Percentiles rank a stretch among this genome's conserved stretches.
phyloP scores from a whole-genome alignment of 2,113 vertebrate genomes.

The Silurus meridionalis region DNA sequence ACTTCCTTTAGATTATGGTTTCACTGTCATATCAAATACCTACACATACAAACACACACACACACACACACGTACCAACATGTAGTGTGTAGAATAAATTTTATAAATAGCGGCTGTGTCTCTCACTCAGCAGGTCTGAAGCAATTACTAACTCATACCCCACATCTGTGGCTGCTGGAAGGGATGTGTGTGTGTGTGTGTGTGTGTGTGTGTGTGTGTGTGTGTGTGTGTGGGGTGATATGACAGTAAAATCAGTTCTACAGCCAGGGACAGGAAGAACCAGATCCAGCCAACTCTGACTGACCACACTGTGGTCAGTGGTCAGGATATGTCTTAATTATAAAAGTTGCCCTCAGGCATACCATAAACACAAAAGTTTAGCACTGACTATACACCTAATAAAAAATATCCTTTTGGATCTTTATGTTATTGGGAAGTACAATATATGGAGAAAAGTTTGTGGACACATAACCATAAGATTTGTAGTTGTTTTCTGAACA shows the following conservation, averaged over 20 bases:
- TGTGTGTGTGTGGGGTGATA: neutral
- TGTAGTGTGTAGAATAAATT: neutral
- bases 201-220: constrained; percentile 30
- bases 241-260: neutral
- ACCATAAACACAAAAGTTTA: neutral
- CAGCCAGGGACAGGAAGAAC: neutral
- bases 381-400: neutral
- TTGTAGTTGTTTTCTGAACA: no score
- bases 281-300: neutral
- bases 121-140: neutral
- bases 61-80: constrained; percentile 39
- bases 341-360: neutral
- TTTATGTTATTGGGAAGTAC: no score
- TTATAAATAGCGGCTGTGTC: constrained; percentile 15
- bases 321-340: neutral
- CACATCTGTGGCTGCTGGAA: constrained; percentile 30
- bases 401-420: neutral
- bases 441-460: no score
- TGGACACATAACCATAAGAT: no score
- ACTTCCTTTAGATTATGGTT: neutral
- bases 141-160: constrained; percentile 20
- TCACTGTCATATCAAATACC: neutral
- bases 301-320: neutral
- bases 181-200: constrained; percentile 33
- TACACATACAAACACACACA: constrained; percentile 40